These are phyloP conservation scores for Hydrotaea cyrtoneurina DNA, from an alignment of 2,888 invertebrate genomes.

Conservation along the genomic window DNA sequence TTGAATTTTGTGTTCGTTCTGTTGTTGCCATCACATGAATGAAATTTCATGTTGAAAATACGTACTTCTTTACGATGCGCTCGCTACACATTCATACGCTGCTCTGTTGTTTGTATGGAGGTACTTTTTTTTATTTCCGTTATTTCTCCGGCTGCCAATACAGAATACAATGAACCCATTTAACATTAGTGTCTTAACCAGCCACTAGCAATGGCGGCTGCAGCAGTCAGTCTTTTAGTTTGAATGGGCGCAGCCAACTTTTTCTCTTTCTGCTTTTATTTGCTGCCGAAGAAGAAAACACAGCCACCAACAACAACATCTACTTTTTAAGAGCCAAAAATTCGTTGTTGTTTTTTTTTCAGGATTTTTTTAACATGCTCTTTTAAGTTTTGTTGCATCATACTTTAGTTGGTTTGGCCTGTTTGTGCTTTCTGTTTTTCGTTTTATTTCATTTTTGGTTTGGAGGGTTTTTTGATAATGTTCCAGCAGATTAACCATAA, in stretches of 20 bases:
- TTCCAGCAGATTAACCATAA: slow-evolving; percentile 69
- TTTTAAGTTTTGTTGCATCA: slow-evolving; percentile 55
- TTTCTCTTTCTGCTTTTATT: slow-evolving; percentile 26
- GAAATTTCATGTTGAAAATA: slow-evolving; percentile 21
- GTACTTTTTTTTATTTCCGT: slow-evolving; percentile 35
- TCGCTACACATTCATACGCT: neutral
- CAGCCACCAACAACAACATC: slow-evolving; percentile 1
- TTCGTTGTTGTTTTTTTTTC: slow-evolving; percentile 38
- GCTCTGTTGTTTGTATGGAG: neutral
- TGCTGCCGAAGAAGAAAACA: neutral
- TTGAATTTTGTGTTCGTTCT: neutral
- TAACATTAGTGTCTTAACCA: slow-evolving; percentile 63
- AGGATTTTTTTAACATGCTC: slow-evolving; percentile 27
- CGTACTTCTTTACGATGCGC: neutral
- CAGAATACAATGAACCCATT: slow-evolving; percentile 64
- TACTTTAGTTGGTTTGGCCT: neutral
- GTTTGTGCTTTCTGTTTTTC: slow-evolving; percentile 5
- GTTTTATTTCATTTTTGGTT: slow-evolving; percentile 1
- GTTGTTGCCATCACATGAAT: neutral
- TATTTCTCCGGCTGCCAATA: slow-evolving; percentile 51
- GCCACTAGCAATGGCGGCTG: slow-evolving; percentile 18
- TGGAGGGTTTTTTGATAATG: slow-evolving; percentile 63
- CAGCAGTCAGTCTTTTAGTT: slow-evolving; percentile 13
- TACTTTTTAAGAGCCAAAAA: slow-evolving; percentile 55
- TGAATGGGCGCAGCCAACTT: slow-evolving; percentile 48